Evolutionary conservation across 1,140 invertebrate species (phyloP), one percentile per base, ranked within the genome.

Genomic region (Leptinotarsa undecemlineata): DNA sequence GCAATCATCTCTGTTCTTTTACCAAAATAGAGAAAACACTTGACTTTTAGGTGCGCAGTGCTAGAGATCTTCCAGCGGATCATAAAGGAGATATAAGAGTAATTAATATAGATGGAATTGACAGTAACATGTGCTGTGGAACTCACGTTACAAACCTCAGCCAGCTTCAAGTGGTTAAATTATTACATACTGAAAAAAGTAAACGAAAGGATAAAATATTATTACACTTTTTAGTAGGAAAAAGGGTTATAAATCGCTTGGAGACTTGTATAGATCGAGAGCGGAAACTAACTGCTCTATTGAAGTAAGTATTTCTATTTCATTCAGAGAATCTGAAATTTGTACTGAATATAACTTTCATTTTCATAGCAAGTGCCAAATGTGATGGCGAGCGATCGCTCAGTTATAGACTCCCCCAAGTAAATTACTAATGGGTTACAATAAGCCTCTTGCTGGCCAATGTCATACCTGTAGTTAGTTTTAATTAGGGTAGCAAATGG

Each of bases 101-200:
- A 5, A 89, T 95, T n/a, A 89, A 87, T 48, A 94, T 93, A 73
- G 87, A 88, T 60, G 89, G 88, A 57, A 83, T 95, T 62, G 94
- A 95, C 77, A 88, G 89, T 48, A 94, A 94, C 81, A 91, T 95
- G 88, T 96, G 94, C 84, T 96, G 94, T 86, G 94, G 94, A 21
- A 96, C 94, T 1, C 94, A 96, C 86, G 92, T 95, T 3, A 88
- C 87, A 3, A 94, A 93, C 85, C 85, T 95, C 48, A 88, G 89
- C 76, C 92, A 96, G 82, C 85, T 96, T 62, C 94, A 96, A 88
- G 89, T 89, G 4, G 89, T 95, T 8, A 95, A 95, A 84, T 80
- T 95, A 21, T 77, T 94, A 2, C 87, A 89, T 67, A 83, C 85
- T 3, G 93, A 94, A 80, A 91, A 91, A 71, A 92, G 91, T 17